Conservation (phyloP, 2,113 vertebrate genomes). For the Pygoscelis adeliae region DNA sequence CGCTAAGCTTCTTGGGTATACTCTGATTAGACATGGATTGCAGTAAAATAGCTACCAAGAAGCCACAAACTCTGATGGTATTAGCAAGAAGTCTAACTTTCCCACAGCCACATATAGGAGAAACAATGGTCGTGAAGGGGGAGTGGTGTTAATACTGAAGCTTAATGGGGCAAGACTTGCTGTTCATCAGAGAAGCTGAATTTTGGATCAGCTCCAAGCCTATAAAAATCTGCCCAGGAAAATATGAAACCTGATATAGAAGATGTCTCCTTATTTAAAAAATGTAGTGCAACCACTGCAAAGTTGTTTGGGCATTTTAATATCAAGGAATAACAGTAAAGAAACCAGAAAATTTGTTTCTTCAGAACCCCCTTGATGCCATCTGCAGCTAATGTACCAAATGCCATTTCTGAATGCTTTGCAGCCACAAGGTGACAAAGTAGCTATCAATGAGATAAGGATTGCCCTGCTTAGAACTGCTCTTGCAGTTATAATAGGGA, state of each 20-base stretch:
- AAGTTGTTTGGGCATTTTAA: background rate
- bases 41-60: constrained; percentile 42
- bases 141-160: background rate
- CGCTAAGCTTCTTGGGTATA: background rate
- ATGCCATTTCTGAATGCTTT: background rate
- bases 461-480: background rate
- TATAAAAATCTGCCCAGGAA: background rate
- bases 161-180: constrained; percentile 10
- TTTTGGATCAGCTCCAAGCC: constrained; percentile 29
- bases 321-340: background rate
- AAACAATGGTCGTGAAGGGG: background rate
- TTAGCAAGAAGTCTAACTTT: constrained; percentile 31
- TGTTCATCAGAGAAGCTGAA: background rate
- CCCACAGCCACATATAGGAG: constrained; percentile 10
- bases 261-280: background rate
- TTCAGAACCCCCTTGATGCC: background rate
- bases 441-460: constrained; percentile 27
- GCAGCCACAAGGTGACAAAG: constrained; percentile 19
- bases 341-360: background rate
- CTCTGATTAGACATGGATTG: constrained; percentile 53
- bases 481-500: constrained; percentile 8
- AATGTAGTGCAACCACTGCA: background rate
- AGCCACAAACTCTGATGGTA: background rate
- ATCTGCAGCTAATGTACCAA: background rate
- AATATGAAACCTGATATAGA: background rate